phyloP scores from a whole-genome alignment of 2,797 vertebrate species.

The Thamnophis elegans region DNA sequence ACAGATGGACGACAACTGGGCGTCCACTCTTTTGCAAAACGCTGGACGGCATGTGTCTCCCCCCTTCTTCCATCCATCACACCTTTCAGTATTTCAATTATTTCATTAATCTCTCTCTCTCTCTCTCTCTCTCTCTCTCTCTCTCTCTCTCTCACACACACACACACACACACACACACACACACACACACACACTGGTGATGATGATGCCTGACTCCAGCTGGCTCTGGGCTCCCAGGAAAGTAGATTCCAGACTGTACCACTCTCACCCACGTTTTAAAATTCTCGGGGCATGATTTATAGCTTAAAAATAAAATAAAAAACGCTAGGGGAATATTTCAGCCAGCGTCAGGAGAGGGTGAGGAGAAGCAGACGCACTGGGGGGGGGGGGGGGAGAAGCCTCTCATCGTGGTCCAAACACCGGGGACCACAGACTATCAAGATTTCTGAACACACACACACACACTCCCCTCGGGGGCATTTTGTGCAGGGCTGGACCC shows the following conservation, averaged over 20 bases:
- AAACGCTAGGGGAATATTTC: not conserved
- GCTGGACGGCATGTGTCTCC: not conserved
- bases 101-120: accelerated
- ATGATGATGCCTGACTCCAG: not conserved
- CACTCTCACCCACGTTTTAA: not conserved
- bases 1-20: not conserved
- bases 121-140: no score
- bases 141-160: no score
- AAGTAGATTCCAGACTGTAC: not conserved
- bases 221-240: not conserved
- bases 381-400: not conserved
- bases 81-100: not conserved
- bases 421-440: not conserved
- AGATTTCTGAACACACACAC: no score
- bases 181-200: no score
- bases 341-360: not conserved
- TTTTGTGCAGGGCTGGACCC: no score
- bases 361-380: not conserved
- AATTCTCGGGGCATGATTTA: not conserved
- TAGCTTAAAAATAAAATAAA: not conserved
- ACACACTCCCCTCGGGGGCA: not conserved
- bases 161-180: no score
- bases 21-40: not conserved
- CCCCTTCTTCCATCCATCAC: not conserved
- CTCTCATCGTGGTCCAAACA: not conserved